Evolutionary conservation across 2,888 invertebrate species (phyloP).

Genomic region (Rhagophthalmus giganteus): DNA sequence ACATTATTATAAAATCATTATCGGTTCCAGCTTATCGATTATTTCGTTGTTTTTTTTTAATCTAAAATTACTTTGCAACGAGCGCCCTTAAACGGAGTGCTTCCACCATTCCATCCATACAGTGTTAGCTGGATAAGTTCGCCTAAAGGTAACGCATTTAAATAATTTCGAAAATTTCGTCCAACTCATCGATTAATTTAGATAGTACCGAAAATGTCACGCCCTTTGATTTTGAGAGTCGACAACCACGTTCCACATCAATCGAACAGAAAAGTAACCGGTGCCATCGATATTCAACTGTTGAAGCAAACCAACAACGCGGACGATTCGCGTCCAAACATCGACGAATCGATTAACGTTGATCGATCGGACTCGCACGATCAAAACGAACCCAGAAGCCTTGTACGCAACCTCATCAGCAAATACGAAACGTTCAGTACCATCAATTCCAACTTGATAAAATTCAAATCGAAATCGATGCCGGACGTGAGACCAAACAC

Average conservation of each 20-base stretch:
- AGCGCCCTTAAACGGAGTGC: no score
- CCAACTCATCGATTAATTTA: no score
- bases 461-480: background rate
- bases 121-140: no score
- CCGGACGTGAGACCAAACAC: background rate
- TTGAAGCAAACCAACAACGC: background rate
- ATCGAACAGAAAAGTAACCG: conserved; percentile 4
- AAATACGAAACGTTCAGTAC: conserved; percentile 9
- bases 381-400: conserved; percentile 2
- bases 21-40: no score
- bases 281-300: conserved; percentile 6
- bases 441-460: background rate
- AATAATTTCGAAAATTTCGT: no score
- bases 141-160: no score
- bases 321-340: background rate
- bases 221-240: conserved; percentile 11
- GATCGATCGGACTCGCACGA: background rate
- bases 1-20: no score
- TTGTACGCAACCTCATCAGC: conserved; percentile 20
- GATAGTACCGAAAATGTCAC: conserved; percentile 6
- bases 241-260: conserved; percentile 1
- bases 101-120: no score
- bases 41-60: no score
- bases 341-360: background rate
- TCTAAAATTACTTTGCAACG: no score